phyloP scores from a whole-genome alignment of 2,113 vertebrate genomes.

The Vombatus ursinus region DNA sequence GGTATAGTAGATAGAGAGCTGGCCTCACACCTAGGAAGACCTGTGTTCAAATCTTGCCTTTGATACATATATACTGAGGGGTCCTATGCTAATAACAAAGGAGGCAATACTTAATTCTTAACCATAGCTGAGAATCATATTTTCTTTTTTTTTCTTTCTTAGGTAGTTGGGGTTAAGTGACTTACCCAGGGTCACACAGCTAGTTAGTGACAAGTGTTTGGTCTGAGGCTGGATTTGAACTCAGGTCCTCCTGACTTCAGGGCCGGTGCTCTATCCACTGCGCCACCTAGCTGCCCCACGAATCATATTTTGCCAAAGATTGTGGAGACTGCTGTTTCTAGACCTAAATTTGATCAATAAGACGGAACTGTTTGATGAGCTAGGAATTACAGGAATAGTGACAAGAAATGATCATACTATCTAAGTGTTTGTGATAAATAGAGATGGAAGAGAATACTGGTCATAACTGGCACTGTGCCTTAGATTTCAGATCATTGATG shows the following conservation, averaged over 20 bases:
- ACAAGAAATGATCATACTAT: not conserved
- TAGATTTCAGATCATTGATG: not conserved
- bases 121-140: not conserved
- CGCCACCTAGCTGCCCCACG: no score
- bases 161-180: no score
- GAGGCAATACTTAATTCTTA: not conserved
- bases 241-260: no score
- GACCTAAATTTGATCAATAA: not conserved
- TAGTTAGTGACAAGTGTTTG: no score
- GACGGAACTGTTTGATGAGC: not conserved
- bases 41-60: not conserved
- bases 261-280: no score
- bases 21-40: not conserved
- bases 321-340: no score
- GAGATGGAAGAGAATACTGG: not conserved
- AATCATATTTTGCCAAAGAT: not conserved
- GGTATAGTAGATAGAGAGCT: not conserved
- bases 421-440: not conserved
- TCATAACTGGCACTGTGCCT: not conserved
- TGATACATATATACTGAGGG: not conserved
- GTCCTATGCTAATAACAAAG: not conserved
- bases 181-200: no score
- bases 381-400: not conserved
- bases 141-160: no score
- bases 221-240: no score